A percentile compares a stretch with the other conserved stretches of the same genome.
phyloP scores from a whole-genome alignment of 2,797 vertebrate species.

The Gymnodraco acuticeps region DNA sequence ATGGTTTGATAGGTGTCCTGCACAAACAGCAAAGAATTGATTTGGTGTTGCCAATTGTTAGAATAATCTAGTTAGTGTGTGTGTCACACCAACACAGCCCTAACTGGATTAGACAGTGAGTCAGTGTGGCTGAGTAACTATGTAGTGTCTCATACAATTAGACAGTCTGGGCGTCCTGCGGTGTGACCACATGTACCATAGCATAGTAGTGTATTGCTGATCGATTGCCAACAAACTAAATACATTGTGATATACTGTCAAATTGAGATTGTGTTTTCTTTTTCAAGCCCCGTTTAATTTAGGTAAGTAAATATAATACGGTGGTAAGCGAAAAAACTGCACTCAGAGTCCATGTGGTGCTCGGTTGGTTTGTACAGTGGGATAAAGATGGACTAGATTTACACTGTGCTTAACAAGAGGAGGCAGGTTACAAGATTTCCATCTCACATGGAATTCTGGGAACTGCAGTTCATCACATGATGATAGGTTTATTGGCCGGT shows the following conservation, averaged over 20 bases:
- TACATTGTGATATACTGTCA: not conserved
- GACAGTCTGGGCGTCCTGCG: slow-evolving; percentile 30
- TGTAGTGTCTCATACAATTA: slow-evolving; percentile 58
- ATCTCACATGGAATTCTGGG: slow-evolving; percentile 72
- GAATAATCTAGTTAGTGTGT: slow-evolving; percentile 60
- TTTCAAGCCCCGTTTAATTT: not conserved
- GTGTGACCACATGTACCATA: slow-evolving; percentile 36
- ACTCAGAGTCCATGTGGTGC: slow-evolving; percentile 8
- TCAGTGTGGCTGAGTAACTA: slow-evolving; percentile 51
- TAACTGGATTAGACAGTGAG: slow-evolving; percentile 61
- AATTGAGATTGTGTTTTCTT: slow-evolving; percentile 6
- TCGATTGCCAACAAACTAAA: slow-evolving; percentile 24
- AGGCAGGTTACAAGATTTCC: slow-evolving; percentile 58
- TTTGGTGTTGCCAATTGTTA: slow-evolving; percentile 39
- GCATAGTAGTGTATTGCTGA: not conserved
- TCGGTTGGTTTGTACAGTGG: slow-evolving; percentile 12
- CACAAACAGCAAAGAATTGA: slow-evolving; percentile 38
- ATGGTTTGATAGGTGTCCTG: slow-evolving; percentile 25
- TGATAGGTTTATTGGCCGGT: slow-evolving; percentile 75
- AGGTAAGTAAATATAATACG: not conserved
- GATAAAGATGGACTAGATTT: slow-evolving; percentile 44
- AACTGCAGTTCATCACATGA: slow-evolving; percentile 74
- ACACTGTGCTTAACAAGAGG: slow-evolving; percentile 57
- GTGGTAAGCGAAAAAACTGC: not conserved
- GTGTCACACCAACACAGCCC: slow-evolving; percentile 28